phyloP scores from a whole-genome alignment of 2,113 vertebrate genomes.

The Ctenodactylus gundi region DNA sequence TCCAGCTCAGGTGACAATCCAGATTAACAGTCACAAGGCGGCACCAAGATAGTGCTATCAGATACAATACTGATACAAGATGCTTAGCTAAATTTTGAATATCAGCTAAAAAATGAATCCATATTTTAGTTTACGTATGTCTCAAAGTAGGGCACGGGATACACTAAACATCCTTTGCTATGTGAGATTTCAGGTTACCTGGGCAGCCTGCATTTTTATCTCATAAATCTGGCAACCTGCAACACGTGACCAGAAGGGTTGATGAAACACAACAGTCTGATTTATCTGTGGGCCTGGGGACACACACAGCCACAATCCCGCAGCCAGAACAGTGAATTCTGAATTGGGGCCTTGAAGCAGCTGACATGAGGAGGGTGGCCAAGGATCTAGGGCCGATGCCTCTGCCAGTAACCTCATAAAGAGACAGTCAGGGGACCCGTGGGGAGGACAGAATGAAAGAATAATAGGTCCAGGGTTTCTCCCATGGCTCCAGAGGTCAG shows the following conservation, averaged over 20 bases:
- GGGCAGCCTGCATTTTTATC: neutral
- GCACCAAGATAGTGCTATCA: neutral
- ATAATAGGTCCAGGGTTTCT: neutral
- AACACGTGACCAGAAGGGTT: neutral
- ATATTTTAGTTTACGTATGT: neutral
- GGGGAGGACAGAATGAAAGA: neutral
- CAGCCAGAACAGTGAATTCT: neutral
- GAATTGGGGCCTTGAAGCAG: neutral
- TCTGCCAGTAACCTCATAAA: neutral
- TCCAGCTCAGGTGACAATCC: too few relatives aligned
- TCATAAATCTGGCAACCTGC: neutral
- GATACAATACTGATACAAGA: neutral
- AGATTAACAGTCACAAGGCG: neutral
- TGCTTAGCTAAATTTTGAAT: neutral
- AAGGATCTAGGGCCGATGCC: neutral
- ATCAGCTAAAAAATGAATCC: neutral
- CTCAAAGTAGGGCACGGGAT: neutral
- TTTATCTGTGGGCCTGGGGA: neutral
- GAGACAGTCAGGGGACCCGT: neutral
- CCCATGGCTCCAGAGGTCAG: neutral
- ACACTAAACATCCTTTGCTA: neutral
- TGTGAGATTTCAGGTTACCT: neutral
- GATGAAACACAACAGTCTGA: neutral
- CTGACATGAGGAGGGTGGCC: neutral
- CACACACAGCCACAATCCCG: fast-evolving